These are phyloP conservation scores for Tanaodytes sp. DNA, from an alignment of 2,888 invertebrate species.

Conservation along the genomic window DNA sequence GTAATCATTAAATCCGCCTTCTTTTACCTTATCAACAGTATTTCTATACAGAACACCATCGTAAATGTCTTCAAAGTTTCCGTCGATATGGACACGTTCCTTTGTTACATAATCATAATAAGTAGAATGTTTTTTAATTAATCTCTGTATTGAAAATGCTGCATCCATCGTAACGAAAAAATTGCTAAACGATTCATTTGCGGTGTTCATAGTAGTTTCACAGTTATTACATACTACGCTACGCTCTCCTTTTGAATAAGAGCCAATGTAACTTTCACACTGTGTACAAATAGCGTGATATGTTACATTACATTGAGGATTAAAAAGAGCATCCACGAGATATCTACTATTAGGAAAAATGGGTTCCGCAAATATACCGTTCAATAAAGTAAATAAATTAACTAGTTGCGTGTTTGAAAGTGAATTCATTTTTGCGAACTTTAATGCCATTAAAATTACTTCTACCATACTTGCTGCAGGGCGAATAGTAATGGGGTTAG, in stretches of 20 bases:
- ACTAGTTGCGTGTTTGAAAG: not conserved
- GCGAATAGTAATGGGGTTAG: no score
- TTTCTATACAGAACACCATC: conserved; percentile 8
- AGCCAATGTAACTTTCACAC: conserved; percentile 1
- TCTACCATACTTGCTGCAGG: not conserved
- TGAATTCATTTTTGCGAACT: conserved; percentile 7
- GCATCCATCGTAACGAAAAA: conserved; percentile 8
- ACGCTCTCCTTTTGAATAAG: not conserved
- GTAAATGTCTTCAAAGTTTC: conserved; percentile 4
- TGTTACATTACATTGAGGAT: not conserved
- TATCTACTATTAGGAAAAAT: conserved; percentile 14
- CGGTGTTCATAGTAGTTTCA: not conserved
- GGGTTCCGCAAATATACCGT: conserved; percentile 6
- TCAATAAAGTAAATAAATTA: conserved; percentile 12
- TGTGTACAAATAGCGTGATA: conserved; percentile 6
- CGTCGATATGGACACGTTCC: not conserved
- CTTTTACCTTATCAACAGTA: no score
- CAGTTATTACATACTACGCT: conserved; percentile 1
- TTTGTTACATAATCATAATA: conserved; percentile 18
- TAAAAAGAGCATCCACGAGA: conserved; percentile 13
- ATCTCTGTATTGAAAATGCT: not conserved
- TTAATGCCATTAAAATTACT: conserved; percentile 1
- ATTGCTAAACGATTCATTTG: not conserved
- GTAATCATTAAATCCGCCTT: no score
- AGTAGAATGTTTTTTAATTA: conserved; percentile 1